A percentile compares a stretch with the other conserved stretches of the same genome.
Evolutionary conservation across 1,140 invertebrate species (phyloP).

Genomic region (Bombus sibiricus): DNA sequence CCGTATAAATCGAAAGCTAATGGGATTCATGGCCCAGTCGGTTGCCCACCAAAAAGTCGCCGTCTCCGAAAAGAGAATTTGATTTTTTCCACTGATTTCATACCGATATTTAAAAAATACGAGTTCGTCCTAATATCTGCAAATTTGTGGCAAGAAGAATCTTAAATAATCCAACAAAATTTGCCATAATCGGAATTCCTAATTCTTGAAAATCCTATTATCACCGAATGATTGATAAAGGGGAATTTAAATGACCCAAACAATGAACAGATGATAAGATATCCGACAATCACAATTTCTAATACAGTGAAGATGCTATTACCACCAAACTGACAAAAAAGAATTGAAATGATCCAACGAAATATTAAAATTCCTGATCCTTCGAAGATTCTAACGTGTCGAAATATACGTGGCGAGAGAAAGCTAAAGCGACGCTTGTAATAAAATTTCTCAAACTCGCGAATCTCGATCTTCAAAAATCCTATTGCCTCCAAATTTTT

Average conservation of each 20-base stretch:
- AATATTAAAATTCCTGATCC: no score
- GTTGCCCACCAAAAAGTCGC: neutral
- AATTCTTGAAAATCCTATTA: neutral
- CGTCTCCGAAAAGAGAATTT: neutral
- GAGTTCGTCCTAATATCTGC: neutral
- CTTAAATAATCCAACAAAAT: neutral
- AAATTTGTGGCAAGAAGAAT: neutral
- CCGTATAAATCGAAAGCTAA: conserved; percentile 63
- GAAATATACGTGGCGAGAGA: no score
- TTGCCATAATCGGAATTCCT: neutral
- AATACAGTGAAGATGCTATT: no score
- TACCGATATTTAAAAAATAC: neutral
- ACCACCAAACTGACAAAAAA: no score
- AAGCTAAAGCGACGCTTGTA: no score
- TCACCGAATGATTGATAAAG: neutral
- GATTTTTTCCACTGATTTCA: neutral
- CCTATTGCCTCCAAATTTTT: neutral
- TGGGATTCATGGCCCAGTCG: conserved; percentile 46
- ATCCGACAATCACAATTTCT: no score
- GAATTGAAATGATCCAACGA: no score
- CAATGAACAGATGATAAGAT: neutral
- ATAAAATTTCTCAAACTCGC: no score
- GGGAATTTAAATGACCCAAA: neutral
- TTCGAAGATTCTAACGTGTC: no score
- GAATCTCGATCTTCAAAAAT: neutral